Conservation (phyloP, 1,140 invertebrate species). For the Atta texana region DNA sequence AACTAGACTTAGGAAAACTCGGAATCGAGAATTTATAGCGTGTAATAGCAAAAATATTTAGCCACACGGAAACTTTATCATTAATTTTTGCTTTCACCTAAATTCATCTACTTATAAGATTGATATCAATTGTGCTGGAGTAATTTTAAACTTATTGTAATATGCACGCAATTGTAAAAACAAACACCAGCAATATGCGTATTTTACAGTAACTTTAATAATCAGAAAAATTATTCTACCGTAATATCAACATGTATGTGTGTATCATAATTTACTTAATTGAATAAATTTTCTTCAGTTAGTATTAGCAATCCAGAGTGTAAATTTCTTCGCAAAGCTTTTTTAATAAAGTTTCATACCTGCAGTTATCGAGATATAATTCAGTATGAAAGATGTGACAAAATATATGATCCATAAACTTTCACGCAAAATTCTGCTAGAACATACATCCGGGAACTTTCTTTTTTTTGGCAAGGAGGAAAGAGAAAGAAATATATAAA, state of each 20-base stretch:
- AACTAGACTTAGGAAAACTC: neutral
- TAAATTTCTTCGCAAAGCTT: neutral
- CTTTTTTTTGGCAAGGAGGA: conserved; percentile 1
- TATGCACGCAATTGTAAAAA: neutral
- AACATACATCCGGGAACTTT: conserved; percentile 12
- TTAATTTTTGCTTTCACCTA: neutral
- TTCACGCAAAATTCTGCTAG: conserved; percentile 40
- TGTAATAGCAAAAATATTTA: neutral
- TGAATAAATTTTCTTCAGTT: neutral
- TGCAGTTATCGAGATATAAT: neutral
- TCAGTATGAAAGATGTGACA: neutral
- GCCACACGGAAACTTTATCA: neutral
- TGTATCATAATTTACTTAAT: conserved; percentile 2
- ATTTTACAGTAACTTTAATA: conserved; percentile 2
- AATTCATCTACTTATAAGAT: neutral
- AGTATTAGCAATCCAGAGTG: neutral
- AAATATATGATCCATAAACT: conserved; percentile 14
- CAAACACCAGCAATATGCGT: neutral
- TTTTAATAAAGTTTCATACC: conserved; percentile 8
- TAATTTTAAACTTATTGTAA: neutral
- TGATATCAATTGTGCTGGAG: neutral
- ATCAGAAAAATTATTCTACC: conserved; percentile 12
- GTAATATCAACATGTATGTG: neutral
- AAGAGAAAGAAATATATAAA: conserved; percentile 13
- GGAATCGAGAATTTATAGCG: neutral